These are phyloP conservation scores for Sceloporus undulatus DNA, from an alignment of 2,113 vertebrate genomes.

Conservation along the genomic window DNA sequence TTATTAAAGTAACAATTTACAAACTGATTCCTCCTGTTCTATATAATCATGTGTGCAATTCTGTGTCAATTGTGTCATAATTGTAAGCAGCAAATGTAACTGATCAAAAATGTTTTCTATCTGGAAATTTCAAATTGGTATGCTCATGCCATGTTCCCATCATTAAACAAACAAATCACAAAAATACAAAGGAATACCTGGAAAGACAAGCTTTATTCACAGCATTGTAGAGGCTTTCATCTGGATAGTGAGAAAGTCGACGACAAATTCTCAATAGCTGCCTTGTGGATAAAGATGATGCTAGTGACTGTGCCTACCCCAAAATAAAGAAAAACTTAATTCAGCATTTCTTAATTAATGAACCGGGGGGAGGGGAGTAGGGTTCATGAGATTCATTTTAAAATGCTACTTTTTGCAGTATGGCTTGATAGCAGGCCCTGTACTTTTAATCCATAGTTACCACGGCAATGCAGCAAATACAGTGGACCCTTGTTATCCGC, in stretches of 20 bases:
- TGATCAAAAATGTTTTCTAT: background rate
- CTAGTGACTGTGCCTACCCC: slow-evolving; percentile 89
- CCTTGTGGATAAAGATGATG: slow-evolving; percentile 92
- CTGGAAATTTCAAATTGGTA: background rate
- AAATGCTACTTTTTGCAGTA: slow-evolving; percentile 32
- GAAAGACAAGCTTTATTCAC: slow-evolving; percentile 96
- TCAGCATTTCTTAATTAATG: background rate
- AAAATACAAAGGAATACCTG: slow-evolving; percentile 79
- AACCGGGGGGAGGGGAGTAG: background rate
- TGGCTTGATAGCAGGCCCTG: background rate
- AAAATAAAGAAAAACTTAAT: slow-evolving; percentile 48
- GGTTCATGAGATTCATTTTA: background rate
- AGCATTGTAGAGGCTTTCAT: slow-evolving; percentile 88
- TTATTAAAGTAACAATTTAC: background rate
- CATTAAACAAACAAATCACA: background rate
- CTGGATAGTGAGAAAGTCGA: slow-evolving; percentile 89
- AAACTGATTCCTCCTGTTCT: background rate
- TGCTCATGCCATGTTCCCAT: background rate
- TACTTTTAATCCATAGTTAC: background rate
- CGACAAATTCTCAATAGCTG: slow-evolving; percentile 92
- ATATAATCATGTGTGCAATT: background rate
- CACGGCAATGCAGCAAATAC: background rate
- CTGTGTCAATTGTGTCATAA: background rate
- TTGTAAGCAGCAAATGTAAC: background rate
- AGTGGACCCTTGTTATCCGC: no score